phyloP scores from a whole-genome alignment of 2,888 invertebrate genomes.

The Strigamia maritima region DNA sequence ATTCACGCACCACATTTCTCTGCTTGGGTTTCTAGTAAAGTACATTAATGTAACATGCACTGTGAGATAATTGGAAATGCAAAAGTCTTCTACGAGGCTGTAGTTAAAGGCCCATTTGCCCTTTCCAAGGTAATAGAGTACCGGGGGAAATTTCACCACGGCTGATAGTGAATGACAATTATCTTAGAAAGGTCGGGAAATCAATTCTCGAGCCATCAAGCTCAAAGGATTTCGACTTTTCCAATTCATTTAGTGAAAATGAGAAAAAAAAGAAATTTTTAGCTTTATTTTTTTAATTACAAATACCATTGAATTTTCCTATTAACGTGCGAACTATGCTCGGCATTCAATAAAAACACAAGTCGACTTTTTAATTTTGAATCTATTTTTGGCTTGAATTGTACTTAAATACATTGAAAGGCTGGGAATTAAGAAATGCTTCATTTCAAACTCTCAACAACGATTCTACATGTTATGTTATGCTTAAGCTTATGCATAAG shows the following conservation, averaged over 20 bases:
- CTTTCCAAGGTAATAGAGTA: slow-evolving; percentile 10
- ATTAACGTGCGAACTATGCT: not conserved
- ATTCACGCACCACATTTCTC: not conserved
- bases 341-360: slow-evolving; percentile 3
- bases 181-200: slow-evolving; percentile 1
- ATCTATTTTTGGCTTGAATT: not conserved
- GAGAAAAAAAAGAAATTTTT: slow-evolving; percentile 1
- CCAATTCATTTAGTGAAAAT: not conserved
- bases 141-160: not conserved
- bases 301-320: slow-evolving; percentile 1
- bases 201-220: not conserved
- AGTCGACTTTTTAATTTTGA: not conserved
- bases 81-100: not conserved
- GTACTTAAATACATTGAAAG: not conserved
- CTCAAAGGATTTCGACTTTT: not conserved
- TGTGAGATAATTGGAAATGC: not conserved
- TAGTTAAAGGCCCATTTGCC: slow-evolving; percentile 10
- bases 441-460: not conserved
- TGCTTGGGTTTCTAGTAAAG: not conserved
- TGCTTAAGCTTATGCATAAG: too few relatives aligned
- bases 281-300: not conserved
- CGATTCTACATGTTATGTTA: not conserved
- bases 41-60: not conserved
- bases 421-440: not conserved
- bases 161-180: slow-evolving; percentile 15